phyloP scores from a whole-genome alignment of 2,888 invertebrate species.

The Cerastoderma edule region DNA sequence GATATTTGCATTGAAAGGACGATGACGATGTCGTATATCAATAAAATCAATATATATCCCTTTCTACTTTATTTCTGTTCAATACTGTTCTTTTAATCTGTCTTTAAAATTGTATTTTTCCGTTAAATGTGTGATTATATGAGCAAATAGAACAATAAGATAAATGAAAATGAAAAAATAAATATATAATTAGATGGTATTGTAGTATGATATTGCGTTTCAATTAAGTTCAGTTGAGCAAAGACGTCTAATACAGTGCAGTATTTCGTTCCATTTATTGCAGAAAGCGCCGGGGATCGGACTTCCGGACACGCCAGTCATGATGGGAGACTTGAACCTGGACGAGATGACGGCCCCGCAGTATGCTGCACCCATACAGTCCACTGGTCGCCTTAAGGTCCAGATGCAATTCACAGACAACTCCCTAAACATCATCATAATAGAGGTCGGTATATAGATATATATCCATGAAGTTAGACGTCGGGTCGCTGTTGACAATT shows the following conservation, averaged over 20 bases:
- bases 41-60: too few relatives aligned
- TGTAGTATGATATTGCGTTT: too few relatives aligned
- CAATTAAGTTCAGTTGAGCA: too few relatives aligned
- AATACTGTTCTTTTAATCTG: not conserved
- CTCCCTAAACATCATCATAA: conserved; percentile 75
- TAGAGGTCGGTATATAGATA: conserved; percentile 69
- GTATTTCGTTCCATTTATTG: not conserved
- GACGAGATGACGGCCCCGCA: conserved; percentile 78
- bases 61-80: too few relatives aligned
- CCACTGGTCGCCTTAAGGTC: conserved; percentile 77
- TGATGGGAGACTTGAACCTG: conserved; percentile 78
- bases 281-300: conserved; percentile 74
- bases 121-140: too few relatives aligned
- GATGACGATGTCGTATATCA: too few relatives aligned
- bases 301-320: conserved; percentile 77
- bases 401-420: conserved; percentile 75
- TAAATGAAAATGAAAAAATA: too few relatives aligned
- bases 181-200: too few relatives aligned
- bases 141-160: too few relatives aligned
- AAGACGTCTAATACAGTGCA: too few relatives aligned
- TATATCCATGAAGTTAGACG: not conserved
- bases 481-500: not conserved
- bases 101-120: too few relatives aligned
- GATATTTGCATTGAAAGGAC: too few relatives aligned
- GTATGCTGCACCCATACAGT: conserved; percentile 75